Conservation (phyloP, 2,797 vertebrate genomes). For the Hydrolagus colliei region DNA sequence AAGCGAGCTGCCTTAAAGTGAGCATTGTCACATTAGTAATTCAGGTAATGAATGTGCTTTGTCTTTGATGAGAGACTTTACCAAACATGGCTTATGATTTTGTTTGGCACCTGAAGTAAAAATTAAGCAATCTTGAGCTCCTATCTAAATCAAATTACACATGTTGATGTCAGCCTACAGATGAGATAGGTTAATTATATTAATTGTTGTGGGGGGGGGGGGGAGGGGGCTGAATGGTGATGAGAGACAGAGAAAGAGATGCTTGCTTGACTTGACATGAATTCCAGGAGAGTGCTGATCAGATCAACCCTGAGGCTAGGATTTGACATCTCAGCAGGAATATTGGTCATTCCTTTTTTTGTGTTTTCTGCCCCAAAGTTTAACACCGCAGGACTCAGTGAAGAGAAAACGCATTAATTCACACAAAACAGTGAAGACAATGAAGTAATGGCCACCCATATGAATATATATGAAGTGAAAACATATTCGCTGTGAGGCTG, state of each 20-base stretch:
- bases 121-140: conserved; percentile 33
- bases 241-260: too few relatives aligned
- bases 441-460: not conserved
- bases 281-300: conserved; percentile 35
- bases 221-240: not conserved
- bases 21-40: not conserved
- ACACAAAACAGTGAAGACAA: not conserved
- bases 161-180: conserved; percentile 6
- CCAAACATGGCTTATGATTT: not conserved
- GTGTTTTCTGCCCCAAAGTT: not conserved
- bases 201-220: conserved; percentile 29
- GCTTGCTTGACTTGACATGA: conserved; percentile 36
- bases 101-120: not conserved
- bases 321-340: conserved; percentile 37
- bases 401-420: not conserved
- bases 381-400: not conserved
- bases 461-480: not conserved
- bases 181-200: conserved; percentile 26
- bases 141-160: conserved; percentile 35
- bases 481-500: too few relatives aligned
- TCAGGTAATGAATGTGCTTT: not conserved
- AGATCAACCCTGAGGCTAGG: conserved; percentile 36
- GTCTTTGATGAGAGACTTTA: not conserved
- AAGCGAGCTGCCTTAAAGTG: not conserved
- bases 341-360: conserved; percentile 33